These are phyloP conservation scores for Mythimna albipuncta DNA, from an alignment of 2,888 invertebrate genomes.

Conservation along the genomic window DNA sequence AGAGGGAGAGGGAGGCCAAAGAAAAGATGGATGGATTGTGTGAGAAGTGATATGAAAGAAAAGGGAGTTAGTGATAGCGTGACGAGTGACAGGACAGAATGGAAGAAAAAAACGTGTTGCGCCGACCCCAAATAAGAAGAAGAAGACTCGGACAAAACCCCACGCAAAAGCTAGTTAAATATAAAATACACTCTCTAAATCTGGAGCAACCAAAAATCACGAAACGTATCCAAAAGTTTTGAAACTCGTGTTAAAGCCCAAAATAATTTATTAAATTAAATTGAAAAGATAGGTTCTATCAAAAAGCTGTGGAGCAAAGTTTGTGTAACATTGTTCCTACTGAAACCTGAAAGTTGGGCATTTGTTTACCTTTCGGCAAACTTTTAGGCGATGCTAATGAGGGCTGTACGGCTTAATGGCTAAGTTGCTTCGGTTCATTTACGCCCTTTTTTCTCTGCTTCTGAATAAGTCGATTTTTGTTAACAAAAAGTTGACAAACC, in stretches of 20 bases:
- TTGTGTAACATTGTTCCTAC: conserved; percentile 51
- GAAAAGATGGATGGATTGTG: too few species aligned
- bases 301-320: conserved; percentile 53
- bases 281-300: conserved; percentile 57
- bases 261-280: conserved; percentile 61
- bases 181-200: conserved; percentile 9
- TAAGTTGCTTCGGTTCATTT: conserved; percentile 57
- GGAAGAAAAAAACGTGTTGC: too few species aligned
- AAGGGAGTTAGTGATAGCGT: too few species aligned
- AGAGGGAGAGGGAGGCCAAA: too few species aligned
- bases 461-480: conserved; percentile 25
- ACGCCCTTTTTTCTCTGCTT: conserved; percentile 33
- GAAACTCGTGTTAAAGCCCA: conserved; percentile 45
- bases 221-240: conserved; percentile 30
- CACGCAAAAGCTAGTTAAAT: conserved; percentile 4
- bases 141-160: too few species aligned
- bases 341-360: conserved; percentile 61
- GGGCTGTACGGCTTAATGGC: conserved; percentile 55
- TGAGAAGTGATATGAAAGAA: too few species aligned
- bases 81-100: too few species aligned
- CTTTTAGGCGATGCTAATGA: conserved; percentile 65
- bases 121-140: too few species aligned
- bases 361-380: conserved; percentile 60
- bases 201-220: conserved; percentile 31
- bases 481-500: conserved; percentile 31